These are phyloP conservation scores for Cyanistes caeruleus DNA, from an alignment of 2,113 vertebrate species.

Conservation along the genomic window DNA sequence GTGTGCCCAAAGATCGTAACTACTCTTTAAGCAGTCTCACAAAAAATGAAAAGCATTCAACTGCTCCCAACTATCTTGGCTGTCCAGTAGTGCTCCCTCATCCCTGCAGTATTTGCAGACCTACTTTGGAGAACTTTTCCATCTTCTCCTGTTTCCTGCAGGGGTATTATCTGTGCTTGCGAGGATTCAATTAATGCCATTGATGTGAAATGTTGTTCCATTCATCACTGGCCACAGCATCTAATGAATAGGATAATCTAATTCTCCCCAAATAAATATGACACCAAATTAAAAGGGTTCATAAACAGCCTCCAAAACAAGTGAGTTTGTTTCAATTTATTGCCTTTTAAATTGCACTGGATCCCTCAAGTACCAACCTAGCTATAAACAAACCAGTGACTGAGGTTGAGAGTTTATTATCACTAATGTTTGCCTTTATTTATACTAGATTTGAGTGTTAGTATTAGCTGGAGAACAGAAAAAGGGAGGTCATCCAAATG, in stretches of 20 bases:
- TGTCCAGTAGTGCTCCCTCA: neutral
- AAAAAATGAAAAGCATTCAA: neutral
- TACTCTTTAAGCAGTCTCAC: neutral
- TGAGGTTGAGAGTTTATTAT: conserved; percentile 33
- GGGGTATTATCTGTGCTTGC: conserved; percentile 53
- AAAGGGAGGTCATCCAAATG: conserved; percentile 57
- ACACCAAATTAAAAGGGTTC: conserved; percentile 70
- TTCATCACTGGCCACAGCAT: conserved; percentile 56
- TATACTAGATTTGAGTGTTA: conserved; percentile 45
- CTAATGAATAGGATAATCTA: conserved; percentile 68
- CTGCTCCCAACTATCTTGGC: neutral
- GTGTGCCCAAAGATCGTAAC: neutral
- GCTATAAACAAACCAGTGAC: conserved; percentile 29
- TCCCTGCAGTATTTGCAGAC: conserved; percentile 24
- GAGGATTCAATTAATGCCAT: conserved; percentile 65
- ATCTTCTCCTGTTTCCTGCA: conserved; percentile 59
- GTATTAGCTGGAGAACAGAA: conserved; percentile 33
- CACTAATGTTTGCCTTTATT: conserved; percentile 41
- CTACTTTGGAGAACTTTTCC: conserved; percentile 53
- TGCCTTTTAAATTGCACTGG: conserved; percentile 46
- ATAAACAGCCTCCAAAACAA: conserved; percentile 56
- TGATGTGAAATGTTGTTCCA: conserved; percentile 53
- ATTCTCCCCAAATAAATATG: conserved; percentile 62
- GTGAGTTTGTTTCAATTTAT: conserved; percentile 54
- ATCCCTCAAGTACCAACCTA: conserved; percentile 40